A percentile compares a stretch with the other conserved stretches of the same genome.
Evolutionary conservation across 2,113 vertebrate genomes (phyloP).

Genomic region (Colistium nudipinnis): DNA sequence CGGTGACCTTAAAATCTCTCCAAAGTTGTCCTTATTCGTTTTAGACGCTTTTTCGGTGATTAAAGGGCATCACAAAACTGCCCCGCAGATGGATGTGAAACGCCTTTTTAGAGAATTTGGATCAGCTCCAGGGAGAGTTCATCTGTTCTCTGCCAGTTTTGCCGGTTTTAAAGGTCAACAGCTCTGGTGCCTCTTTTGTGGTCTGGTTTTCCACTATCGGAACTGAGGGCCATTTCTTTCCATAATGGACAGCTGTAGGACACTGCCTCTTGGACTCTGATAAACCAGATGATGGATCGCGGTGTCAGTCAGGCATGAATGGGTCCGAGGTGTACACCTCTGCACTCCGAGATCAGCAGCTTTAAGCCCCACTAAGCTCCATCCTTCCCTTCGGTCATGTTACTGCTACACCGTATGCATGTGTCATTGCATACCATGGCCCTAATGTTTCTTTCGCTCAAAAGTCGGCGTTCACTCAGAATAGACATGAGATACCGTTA

Average conservation of each 20-base stretch:
- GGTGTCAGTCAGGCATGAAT: conserved; percentile 58
- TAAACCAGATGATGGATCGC: conserved; percentile 63
- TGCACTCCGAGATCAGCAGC: conserved; percentile 28
- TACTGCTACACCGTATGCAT: no score
- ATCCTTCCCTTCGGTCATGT: neutral
- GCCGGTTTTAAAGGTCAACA: conserved; percentile 54
- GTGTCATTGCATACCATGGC: no score
- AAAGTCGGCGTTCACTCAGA: no score
- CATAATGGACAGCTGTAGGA: conserved; percentile 64
- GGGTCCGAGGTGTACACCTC: conserved; percentile 33
- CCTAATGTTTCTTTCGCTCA: no score
- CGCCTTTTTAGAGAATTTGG: conserved; percentile 18
- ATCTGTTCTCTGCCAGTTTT: conserved; percentile 40
- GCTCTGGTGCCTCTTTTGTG: conserved; percentile 23
- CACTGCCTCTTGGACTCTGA: conserved; percentile 52
- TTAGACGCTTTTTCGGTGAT: conserved; percentile 17
- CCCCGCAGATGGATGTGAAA: conserved; percentile 18
- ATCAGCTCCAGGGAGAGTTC: conserved; percentile 42
- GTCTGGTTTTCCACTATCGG: conserved; percentile 6
- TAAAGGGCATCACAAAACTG: conserved; percentile 36
- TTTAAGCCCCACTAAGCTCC: neutral
- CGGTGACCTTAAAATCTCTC: neutral
- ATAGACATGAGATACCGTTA: no score
- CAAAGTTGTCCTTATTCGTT: conserved; percentile 1
- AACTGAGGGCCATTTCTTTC: conserved; percentile 46